Base-by-base conservation (phyloP, 2,113 vertebrate genomes). In the Neopipo cinnamomea region DNA sequence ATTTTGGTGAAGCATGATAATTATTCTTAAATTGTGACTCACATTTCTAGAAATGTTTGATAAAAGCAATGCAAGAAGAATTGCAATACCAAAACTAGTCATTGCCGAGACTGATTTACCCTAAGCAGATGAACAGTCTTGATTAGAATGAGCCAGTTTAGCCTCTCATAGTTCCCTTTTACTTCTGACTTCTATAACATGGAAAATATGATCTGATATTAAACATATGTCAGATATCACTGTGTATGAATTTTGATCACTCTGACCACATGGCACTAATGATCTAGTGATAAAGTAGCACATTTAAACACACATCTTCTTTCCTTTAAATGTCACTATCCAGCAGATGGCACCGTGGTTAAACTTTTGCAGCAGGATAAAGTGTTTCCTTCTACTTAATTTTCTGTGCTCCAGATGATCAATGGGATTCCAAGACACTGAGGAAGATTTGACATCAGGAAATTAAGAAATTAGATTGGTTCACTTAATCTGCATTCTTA, bases 331-430 rank as follows among this genome's bases (percentile, higher is more conserved):
- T 78, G 23, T 37, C 59, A 14, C 9, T 44, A 76, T 77, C 81
- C 97, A 97, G 89, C 88, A 98, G 97, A 67, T 97, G 97, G 97
- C 94, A 79, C 68, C 49, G 0, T 72, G 63, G 85, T 87, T 95
- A 95, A 95, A 73, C 22, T 35, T 94, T 85, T 58, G 46, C 72
- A 75, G 8, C 6, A 8, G 23, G 37, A 50, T 41, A 56, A 46
- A 49, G 76, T 18, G 22, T 28, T 91, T 80, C 15, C 41, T 47
- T 59, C 27, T 47, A 41, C 46, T 84, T 88, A 7, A 65, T 85
- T 80, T 89, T 78, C 50, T 53, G 21, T 3, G 0, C 25, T 93
- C 15, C 33, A 37, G 56, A 50, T 76, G 46, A 94, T 86, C 49
- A 41, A 5, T 83, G 62, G 8, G 67, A 30, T 85, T 87, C 56